phyloP scores from a whole-genome alignment of 2,888 invertebrate genomes.

The Abscondita cerata region DNA sequence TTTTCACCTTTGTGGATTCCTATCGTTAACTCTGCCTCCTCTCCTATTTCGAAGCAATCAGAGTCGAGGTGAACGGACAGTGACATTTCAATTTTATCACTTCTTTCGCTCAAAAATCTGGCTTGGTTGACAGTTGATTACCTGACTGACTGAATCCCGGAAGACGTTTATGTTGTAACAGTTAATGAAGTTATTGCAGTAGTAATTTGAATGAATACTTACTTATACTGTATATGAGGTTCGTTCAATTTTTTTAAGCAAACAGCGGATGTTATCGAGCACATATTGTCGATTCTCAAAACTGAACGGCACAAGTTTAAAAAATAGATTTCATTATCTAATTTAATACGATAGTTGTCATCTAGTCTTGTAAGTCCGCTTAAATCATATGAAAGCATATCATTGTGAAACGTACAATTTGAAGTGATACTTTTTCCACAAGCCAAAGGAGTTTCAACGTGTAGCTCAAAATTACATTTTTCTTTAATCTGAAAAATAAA shows the following conservation, averaged over 20 bases:
- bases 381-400: conserved; percentile 8
- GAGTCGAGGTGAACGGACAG: too few relatives aligned
- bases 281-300: conserved; percentile 3
- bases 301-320: conserved; percentile 27
- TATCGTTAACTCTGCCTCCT: too few relatives aligned
- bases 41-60: too few relatives aligned
- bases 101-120: too few relatives aligned
- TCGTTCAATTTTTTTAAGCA: conserved; percentile 15
- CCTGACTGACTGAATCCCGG: too few relatives aligned
- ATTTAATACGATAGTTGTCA: conserved; percentile 15
- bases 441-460: conserved; percentile 21
- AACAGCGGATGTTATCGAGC: conserved; percentile 8
- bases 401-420: conserved; percentile 12
- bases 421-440: neutral
- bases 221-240: conserved; percentile 13
- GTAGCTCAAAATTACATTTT: conserved; percentile 19
- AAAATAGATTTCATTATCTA: conserved; percentile 6
- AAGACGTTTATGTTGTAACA: too few relatives aligned
- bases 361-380: conserved; percentile 2
- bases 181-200: too few relatives aligned
- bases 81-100: too few relatives aligned
- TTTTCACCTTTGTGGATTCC: too few relatives aligned
- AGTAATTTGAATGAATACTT: conserved; percentile 2
- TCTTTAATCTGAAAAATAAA: conserved; percentile 15
- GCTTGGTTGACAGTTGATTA: too few relatives aligned